Conservation (phyloP, 1,140 invertebrate species). For the Sitophilus oryzae region DNA sequence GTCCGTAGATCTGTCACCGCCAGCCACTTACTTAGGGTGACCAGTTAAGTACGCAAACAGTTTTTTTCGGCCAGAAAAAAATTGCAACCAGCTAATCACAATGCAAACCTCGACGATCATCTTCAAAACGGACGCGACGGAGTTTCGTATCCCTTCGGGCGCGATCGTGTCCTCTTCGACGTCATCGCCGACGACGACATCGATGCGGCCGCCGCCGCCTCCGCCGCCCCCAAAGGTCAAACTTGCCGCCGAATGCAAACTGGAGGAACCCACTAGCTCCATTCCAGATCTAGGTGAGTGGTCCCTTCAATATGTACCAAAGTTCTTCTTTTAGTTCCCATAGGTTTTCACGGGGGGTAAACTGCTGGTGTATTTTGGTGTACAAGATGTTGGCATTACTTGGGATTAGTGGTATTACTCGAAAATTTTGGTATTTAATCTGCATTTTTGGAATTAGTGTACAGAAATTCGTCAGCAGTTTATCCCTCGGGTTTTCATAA, state of each 20-base stretch:
- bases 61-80: background rate
- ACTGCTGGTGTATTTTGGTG: too few species aligned
- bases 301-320: too few species aligned
- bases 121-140: slow-evolving; percentile 37
- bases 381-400: too few species aligned
- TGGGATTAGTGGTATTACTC: too few species aligned
- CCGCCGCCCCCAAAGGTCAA: slow-evolving; percentile 48
- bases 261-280: slow-evolving; percentile 73
- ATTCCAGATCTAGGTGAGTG: slow-evolving; percentile 78
- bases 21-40: slow-evolving; percentile 8
- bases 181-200: slow-evolving; percentile 38
- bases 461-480: too few species aligned
- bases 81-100: slow-evolving; percentile 24
- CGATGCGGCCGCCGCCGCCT: slow-evolving; percentile 51
- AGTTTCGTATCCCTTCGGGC: slow-evolving; percentile 37
- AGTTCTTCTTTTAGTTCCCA: too few species aligned
- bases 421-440: too few species aligned
- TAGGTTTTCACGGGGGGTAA: too few species aligned
- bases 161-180: slow-evolving; percentile 38
- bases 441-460: too few species aligned
- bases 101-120: slow-evolving; percentile 42
- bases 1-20: slow-evolving; percentile 1
- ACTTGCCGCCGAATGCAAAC: slow-evolving; percentile 36
- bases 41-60: background rate
- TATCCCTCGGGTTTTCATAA: too few species aligned